Evolutionary conservation across 2,113 vertebrate species (phyloP), one percentile per base, ranked within the genome.

Genomic region (Pseudolaguvia tuberculata): DNA sequence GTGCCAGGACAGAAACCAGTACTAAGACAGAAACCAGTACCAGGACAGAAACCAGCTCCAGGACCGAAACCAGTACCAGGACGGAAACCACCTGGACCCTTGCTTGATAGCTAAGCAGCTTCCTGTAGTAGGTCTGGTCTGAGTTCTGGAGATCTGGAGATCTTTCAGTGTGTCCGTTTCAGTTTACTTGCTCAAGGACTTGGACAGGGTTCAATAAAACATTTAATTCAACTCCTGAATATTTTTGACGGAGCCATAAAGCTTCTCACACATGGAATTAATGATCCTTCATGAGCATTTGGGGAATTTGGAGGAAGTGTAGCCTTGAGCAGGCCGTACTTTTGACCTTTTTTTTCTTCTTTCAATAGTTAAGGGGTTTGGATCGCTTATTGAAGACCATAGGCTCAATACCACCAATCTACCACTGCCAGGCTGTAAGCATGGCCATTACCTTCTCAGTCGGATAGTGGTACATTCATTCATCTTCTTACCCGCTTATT

Each of bases 101-200:
- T 93, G 84, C 91, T 91, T 83, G 87, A 88, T 85, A 18, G 84
- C 93, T 61, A 94, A 94, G 92, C 92, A 93, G 87, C 89, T 86
- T 87, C 89, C 89, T 81, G 87, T 84, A 82, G 78, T 67, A 68
- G 66, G 4, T 31, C 69, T 67, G 75, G 72, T 75, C 18, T 80
- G n/a, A n/a, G n/a, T n/a, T n/a, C n/a, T n/a, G n/a, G n/a, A n/a
- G n/a, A n/a, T n/a, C n/a, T n/a, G n/a, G n/a, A n/a, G 53, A 82
- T 53, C 68, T 72, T 73, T 72, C 68, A 58, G 42, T 53, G 66
- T 47, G 39, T 71, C 59, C 70, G 31, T 63, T 51, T 58, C 45
- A 72, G 61, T 52, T 72, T 52, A 67, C 48, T 52, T 3, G 27
- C 68, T 76, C 47, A 79, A 75, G 65, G 72, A 29, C 51, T 18